Evolutionary conservation across 1,140 invertebrate genomes (phyloP).

Genomic region (Drosophila trapezifrons): DNA sequence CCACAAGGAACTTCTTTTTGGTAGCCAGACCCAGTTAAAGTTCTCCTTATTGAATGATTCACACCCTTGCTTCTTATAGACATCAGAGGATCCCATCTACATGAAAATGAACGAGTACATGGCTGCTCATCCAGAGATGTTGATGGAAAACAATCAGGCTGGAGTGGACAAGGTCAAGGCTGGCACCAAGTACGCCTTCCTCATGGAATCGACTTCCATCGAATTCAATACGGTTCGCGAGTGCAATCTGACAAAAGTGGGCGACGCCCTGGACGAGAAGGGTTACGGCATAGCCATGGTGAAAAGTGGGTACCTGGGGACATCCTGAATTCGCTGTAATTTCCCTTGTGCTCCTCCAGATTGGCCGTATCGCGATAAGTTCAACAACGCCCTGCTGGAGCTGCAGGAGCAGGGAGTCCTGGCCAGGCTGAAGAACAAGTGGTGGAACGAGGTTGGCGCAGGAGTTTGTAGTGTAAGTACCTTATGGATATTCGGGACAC

Average conservation of each 20-base stretch:
- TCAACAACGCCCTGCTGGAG: slow-evolving; percentile 91
- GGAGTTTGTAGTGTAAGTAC: slow-evolving; percentile 88
- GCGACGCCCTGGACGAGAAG: slow-evolving; percentile 92
- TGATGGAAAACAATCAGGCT: slow-evolving; percentile 89
- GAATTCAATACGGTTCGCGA: slow-evolving; percentile 92
- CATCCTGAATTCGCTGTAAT: neutral
- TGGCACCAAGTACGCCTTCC: slow-evolving; percentile 90
- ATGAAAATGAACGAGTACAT: slow-evolving; percentile 93
- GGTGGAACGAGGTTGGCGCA: slow-evolving; percentile 95
- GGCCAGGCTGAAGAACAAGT: slow-evolving; percentile 92
- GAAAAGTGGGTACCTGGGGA: slow-evolving; percentile 86
- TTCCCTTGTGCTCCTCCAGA: slow-evolving; percentile 84
- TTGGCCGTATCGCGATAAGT: slow-evolving; percentile 89
- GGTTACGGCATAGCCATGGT: slow-evolving; percentile 95
- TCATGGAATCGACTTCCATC: slow-evolving; percentile 95
- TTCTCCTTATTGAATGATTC: neutral
- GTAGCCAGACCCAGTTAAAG: slow-evolving; percentile 84
- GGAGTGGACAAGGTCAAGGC: slow-evolving; percentile 87
- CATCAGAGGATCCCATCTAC: slow-evolving; percentile 90
- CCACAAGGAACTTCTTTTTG: slow-evolving; percentile 93
- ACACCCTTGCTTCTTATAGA: slow-evolving; percentile 72
- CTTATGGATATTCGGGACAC: too few relatives aligned
- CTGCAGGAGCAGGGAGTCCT: slow-evolving; percentile 92
- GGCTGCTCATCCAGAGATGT: slow-evolving; percentile 87
- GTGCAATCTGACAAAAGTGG: slow-evolving; percentile 92